Evolutionary conservation across 2,113 vertebrate species (phyloP), one percentile per base, ranked within the genome.

Genomic region (Oncorhynchus clarkii): DNA sequence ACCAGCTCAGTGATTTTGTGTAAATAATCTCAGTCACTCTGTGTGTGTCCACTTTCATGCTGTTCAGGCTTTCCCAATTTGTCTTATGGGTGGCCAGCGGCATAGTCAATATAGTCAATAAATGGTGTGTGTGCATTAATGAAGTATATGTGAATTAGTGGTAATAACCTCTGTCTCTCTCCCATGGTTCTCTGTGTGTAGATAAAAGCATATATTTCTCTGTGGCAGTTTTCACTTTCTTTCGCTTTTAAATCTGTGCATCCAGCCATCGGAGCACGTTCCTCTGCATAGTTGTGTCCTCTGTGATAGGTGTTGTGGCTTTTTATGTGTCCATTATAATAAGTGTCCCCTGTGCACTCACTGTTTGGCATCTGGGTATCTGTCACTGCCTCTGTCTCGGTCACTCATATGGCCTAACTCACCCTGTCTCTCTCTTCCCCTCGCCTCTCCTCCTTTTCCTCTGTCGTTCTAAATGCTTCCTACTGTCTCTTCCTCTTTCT

Each of bases 241-340:
- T n/a, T 74, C 26, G 22, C 18, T n/a, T 16, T 65, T 68, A 79
- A 26, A 54, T 65, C 67, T 24, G 24, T 62, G 34, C 34, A 57
- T 45, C 29, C 67, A 71, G 72, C 27, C 71, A 73, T 68, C 27
- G 8, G 24, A 24, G 34, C 14, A 14, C 12, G 49, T 3, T 16
- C 49, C 16, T 54, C 51, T 74, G 24, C 39, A 26, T 31, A 26
- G 51, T 5, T 64, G 20, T 34, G 22, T 62, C 49, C 24, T 14
- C n/a, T 54, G 48, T 22, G 18, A 71, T 27, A 20, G 49, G 73
- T 80, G 77, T 76, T 65, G 69, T 11, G 16, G 80, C 80, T 79
- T 75, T n/a, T 69, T 70, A 85, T 86, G 78, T 79, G 83, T 82
- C 83, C 29, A 2, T 60, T 77, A 72, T 76, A 67, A 78, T 80